A percentile compares a stretch with the other conserved stretches of the same genome.
phyloP scores from a whole-genome alignment of 1,140 invertebrate species.

The Drosophila melanogaster region DNA sequence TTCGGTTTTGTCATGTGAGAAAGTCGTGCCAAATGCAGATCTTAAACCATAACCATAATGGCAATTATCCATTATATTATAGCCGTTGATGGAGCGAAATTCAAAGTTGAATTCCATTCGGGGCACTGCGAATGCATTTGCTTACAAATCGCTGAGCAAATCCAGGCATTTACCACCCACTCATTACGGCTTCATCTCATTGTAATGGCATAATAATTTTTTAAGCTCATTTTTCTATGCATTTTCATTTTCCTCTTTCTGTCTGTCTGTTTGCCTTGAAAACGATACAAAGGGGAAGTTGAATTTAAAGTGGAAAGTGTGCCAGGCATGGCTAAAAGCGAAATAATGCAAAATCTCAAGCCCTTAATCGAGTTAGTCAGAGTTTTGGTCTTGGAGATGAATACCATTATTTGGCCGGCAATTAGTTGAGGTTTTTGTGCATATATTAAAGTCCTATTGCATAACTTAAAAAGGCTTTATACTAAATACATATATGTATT shows the following conservation, averaged over 20 bases:
- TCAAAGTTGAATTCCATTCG: slow-evolving; percentile 15
- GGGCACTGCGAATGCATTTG: slow-evolving; percentile 10
- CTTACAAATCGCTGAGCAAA: slow-evolving; percentile 39
- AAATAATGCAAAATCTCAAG: slow-evolving; percentile 22
- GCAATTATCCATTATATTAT: slow-evolving; percentile 35
- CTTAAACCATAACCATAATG: slow-evolving; percentile 59
- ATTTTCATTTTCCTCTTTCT: slow-evolving; percentile 6
- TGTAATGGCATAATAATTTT: slow-evolving; percentile 53
- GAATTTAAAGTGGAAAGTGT: slow-evolving; percentile 27
- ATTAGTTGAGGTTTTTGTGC: slow-evolving; percentile 30
- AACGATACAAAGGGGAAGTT: slow-evolving; percentile 28
- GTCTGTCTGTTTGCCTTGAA: slow-evolving; percentile 29
- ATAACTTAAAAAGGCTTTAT: too few relatives aligned
- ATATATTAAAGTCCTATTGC: background rate
- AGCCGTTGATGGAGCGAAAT: slow-evolving; percentile 25
- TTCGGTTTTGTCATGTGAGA: slow-evolving; percentile 66
- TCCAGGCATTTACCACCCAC: slow-evolving; percentile 40
- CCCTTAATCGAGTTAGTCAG: slow-evolving; percentile 43
- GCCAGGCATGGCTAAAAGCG: slow-evolving; percentile 30
- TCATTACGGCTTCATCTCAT: slow-evolving; percentile 41
- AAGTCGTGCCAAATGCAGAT: slow-evolving; percentile 78
- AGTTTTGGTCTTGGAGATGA: slow-evolving; percentile 14
- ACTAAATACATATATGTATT: too few relatives aligned
- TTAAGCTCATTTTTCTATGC: slow-evolving; percentile 39
- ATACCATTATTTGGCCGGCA: slow-evolving; percentile 31